A percentile compares a stretch with the other conserved stretches of the same genome.
Evolutionary conservation across 2,888 invertebrate species (phyloP).

Genomic region (Tetranychus piercei): DNA sequence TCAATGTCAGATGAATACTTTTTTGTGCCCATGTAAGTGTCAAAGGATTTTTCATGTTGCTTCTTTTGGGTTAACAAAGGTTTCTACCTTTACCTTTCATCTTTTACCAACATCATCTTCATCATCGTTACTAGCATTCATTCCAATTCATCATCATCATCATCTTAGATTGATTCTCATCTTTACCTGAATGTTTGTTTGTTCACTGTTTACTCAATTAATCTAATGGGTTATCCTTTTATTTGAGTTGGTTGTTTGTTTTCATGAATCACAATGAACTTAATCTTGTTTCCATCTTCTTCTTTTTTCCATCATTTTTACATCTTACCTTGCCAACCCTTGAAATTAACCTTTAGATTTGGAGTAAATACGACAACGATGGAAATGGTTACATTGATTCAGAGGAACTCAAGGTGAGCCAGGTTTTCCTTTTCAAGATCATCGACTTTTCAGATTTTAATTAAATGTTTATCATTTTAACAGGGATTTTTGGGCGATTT

Average conservation of each 20-base stretch:
- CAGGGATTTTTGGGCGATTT: slow-evolving; percentile 33
- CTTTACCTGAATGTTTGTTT: neutral
- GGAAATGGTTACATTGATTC: slow-evolving; percentile 35
- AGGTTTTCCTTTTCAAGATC: neutral
- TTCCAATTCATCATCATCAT: neutral
- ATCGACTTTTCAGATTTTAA: neutral
- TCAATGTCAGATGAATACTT: no score
- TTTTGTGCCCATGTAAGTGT: no score
- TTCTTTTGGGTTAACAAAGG: no score
- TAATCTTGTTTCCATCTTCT: neutral
- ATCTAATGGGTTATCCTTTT: neutral
- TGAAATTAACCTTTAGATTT: slow-evolving; percentile 30
- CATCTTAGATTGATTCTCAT: neutral
- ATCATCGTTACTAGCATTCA: neutral
- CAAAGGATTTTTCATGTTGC: no score
- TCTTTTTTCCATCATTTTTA: slow-evolving; percentile 23
- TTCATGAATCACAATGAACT: neutral
- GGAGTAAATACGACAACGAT: slow-evolving; percentile 35
- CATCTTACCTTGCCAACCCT: neutral
- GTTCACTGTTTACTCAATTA: neutral
- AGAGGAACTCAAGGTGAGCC: slow-evolving; percentile 34
- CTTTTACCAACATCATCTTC: neutral
- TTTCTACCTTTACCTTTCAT: neutral
- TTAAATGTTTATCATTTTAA: slow-evolving; percentile 17
- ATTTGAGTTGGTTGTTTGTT: neutral